Base-by-base conservation (phyloP, 2,888 invertebrate genomes). In the Perithous albicinctus region DNA sequence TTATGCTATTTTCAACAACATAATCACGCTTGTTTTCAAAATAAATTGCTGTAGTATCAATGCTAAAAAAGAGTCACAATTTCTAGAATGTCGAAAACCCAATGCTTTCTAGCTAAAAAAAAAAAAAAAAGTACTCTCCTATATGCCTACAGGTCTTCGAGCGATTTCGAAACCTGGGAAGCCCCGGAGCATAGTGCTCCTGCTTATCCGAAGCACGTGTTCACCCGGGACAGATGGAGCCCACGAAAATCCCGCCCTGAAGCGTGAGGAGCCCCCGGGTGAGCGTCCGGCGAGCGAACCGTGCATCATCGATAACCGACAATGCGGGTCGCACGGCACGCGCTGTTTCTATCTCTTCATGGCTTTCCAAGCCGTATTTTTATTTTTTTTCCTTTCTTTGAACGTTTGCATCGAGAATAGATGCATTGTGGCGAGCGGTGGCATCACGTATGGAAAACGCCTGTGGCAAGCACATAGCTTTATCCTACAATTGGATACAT, bases 171-270 rank as follows among this genome's bases (percentile, higher is more conserved):
- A 48, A 38, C 35, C 23, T 38, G 63, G 18, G 23, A 73, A 54
- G 23, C 32, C 20, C 61, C 26, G 51, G 66, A n/a, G 26, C 46
- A 41, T 6, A 51, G 32, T 15, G 20, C 29, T 26, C 18, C 15
- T 10, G 59, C 72, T 80, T 87, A 88, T 90, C 86, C 88, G 72
- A 78, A 88, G 89, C 90, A 88, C 90, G 89, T 90, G 90, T 89
- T 88, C 59, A 59, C n/a, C 84, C 78, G 59, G 59, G 82, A 83
- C 90, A 90, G 89, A 90, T 90, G 90, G 84, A 84, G 79, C 66
- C 69, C 61, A 67, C 59, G 72, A 78, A 89, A 90, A 87, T 88
- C 87, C 85, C 64, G 73, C 70, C 90, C 90, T 2, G 35, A 51
- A 78, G 82, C 78, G 59, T 48, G 64, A 74, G 38, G 43, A 72